A percentile compares a stretch with the other conserved stretches of the same genome.
These are phyloP conservation scores for Aptenodytes forsteri DNA, from an alignment of 2,113 vertebrate genomes.

Conservation along the genomic window DNA sequence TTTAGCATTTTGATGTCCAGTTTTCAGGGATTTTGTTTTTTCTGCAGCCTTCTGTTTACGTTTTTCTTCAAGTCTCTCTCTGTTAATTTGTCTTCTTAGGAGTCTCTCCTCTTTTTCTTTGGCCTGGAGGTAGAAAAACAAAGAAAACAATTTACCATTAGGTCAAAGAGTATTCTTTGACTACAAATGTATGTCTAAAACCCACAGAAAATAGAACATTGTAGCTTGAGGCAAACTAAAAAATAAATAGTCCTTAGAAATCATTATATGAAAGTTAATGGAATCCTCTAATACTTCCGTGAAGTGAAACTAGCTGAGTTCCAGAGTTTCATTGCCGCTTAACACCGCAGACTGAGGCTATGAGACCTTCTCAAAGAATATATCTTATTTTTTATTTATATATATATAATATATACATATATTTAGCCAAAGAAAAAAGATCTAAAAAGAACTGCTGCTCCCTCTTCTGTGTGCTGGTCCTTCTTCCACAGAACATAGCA, in stretches of 20 bases:
- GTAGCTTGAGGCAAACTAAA: not conserved
- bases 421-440: not conserved
- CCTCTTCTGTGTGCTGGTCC: not conserved
- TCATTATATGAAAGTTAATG: not conserved
- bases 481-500: not conserved
- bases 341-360: not conserved
- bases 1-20: constrained; percentile 69
- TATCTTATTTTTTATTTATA: not conserved
- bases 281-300: not conserved
- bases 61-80: constrained; percentile 94
- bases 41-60: constrained; percentile 90
- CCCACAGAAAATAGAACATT: not conserved
- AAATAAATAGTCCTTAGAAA: not conserved
- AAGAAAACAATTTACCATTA: not conserved
- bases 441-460: not conserved
- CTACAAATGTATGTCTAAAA: not conserved
- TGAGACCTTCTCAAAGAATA: not conserved
- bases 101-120: constrained; percentile 98
- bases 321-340: not conserved
- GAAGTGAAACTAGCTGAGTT: not conserved
- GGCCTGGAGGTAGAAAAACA: constrained; percentile 78
- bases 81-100: constrained; percentile 91
- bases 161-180: not conserved
- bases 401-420: not conserved
- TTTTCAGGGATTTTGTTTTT: constrained; percentile 75